Percentiles rank a stretch among this genome's conserved stretches.
These are phyloP conservation scores for Hymenochirus boettgeri DNA, from an alignment of 2,113 vertebrate genomes.

Conservation along the genomic window DNA sequence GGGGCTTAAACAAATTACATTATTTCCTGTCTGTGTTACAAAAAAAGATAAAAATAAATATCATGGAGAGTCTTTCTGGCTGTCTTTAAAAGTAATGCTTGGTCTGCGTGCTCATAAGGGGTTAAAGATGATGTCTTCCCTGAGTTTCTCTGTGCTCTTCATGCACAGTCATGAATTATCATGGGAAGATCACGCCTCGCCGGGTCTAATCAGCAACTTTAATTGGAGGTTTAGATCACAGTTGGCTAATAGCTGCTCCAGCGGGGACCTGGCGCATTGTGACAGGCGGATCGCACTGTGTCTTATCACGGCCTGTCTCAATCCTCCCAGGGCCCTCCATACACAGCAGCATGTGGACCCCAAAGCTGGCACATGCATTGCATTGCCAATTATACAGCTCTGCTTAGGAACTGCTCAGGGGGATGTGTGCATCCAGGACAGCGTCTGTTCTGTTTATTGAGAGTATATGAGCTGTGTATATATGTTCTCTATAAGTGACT, in stretches of 20 bases:
- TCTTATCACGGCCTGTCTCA: conserved; percentile 59
- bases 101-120: background rate
- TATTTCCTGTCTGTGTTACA: background rate
- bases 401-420: conserved; percentile 2
- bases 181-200: conserved; percentile 60
- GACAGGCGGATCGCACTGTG: conserved; percentile 60
- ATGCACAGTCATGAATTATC: conserved; percentile 67
- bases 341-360: conserved; percentile 45
- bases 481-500: background rate
- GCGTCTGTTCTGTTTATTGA: background rate
- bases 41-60: no score
- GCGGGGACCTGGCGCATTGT: conserved; percentile 57
- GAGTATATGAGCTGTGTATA: background rate
- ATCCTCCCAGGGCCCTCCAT: conserved; percentile 48
- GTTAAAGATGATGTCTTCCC: conserved; percentile 18
- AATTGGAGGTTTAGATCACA: conserved; percentile 74
- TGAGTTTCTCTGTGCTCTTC: conserved; percentile 48
- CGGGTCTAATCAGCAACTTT: conserved; percentile 67
- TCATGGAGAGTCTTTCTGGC: background rate
- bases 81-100: background rate
- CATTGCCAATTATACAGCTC: conserved; percentile 58
- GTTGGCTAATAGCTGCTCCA: conserved; percentile 62
- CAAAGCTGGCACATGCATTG: conserved; percentile 55
- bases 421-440: conserved; percentile 13
- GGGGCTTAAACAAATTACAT: background rate